A percentile compares a stretch with the other conserved stretches of the same genome.
phyloP scores from a whole-genome alignment of 2,113 vertebrate species.

The Crotalus horridus region DNA sequence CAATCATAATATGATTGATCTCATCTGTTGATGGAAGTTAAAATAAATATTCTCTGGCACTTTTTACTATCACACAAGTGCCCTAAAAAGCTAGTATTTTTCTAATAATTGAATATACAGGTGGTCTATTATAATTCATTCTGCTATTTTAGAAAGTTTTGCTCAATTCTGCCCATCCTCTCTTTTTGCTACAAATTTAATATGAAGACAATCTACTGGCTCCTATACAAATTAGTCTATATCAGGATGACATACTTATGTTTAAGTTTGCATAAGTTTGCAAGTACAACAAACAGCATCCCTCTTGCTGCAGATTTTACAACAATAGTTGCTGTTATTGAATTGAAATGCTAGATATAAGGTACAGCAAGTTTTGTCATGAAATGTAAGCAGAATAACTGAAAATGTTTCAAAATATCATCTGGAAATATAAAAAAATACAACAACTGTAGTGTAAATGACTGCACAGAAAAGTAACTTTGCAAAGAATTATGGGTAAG shows the following conservation, averaged over 20 bases:
- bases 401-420: background rate
- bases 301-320: background rate
- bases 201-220: background rate
- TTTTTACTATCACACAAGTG: background rate
- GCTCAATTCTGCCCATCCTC: background rate
- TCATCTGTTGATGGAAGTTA: background rate
- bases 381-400: background rate
- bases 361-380: background rate
- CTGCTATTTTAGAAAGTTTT: background rate
- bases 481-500: background rate
- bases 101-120: background rate
- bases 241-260: background rate
- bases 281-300: background rate
- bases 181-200: background rate
- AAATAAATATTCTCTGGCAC: background rate
- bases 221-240: background rate
- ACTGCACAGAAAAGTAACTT: background rate
- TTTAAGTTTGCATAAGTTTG: background rate
- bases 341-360: background rate
- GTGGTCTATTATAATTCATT: background rate
- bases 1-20: background rate
- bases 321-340: background rate
- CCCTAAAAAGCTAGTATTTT: background rate
- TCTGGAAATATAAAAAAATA: background rate
- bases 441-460: background rate